Conservation (phyloP, 2,113 vertebrate species). For the Pseudorectes ferrugineus region DNA sequence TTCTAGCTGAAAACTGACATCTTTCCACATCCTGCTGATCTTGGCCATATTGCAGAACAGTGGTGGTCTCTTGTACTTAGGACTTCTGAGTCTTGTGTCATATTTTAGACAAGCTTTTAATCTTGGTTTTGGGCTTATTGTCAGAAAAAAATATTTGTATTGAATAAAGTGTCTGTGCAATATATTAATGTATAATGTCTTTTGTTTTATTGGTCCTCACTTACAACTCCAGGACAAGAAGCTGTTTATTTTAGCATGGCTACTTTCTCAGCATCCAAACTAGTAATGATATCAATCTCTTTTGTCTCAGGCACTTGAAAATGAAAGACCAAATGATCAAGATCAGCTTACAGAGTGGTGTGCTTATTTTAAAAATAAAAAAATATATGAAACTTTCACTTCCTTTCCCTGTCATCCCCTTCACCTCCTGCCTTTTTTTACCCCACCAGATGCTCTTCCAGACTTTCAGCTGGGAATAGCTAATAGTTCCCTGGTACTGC, state of each 20-base stretch:
- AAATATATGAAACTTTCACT: neutral
- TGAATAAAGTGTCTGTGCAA: neutral
- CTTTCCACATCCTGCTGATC: slow-evolving; percentile 4
- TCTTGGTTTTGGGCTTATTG: neutral
- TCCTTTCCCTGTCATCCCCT: neutral
- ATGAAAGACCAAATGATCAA: neutral
- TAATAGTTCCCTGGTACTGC: neutral
- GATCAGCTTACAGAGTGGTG: neutral
- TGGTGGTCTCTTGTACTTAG: neutral
- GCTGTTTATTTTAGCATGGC: neutral
- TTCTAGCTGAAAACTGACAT: neutral
- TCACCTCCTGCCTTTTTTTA: neutral
- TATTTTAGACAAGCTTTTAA: neutral
- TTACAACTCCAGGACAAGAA: neutral
- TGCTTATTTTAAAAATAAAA: neutral
- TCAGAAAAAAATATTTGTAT: neutral
- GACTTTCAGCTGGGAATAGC: neutral
- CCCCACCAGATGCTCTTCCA: neutral
- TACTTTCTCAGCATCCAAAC: neutral
- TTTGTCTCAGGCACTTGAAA: neutral
- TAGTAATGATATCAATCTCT: neutral
- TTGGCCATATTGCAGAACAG: neutral
- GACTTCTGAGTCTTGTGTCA: neutral
- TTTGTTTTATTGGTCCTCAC: neutral
- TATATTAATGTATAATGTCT: neutral